These are phyloP conservation scores for Scomber japonicus DNA, from an alignment of 2,113 vertebrate genomes.

Conservation along the genomic window DNA sequence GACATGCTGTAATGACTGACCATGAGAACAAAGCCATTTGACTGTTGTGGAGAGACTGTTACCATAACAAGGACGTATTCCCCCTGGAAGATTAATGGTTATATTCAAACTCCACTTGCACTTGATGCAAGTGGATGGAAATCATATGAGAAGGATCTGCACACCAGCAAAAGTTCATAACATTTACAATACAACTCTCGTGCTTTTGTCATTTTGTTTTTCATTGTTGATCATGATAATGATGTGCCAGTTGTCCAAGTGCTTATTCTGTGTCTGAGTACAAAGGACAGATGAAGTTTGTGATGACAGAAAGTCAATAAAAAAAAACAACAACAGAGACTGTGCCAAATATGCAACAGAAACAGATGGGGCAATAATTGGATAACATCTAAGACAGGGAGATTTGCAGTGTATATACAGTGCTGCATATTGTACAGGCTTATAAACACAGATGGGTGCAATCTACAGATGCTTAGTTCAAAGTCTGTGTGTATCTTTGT, in stretches of 20 bases:
- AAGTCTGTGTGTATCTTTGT: slow-evolving; percentile 81
- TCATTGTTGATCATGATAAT: slow-evolving; percentile 68
- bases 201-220: slow-evolving; percentile 73
- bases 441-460: slow-evolving; percentile 74
- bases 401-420: slow-evolving; percentile 64
- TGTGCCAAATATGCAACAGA: slow-evolving; percentile 82
- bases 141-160: slow-evolving; percentile 63
- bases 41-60: slow-evolving; percentile 74
- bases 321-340: slow-evolving; percentile 71
- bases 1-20: slow-evolving; percentile 72
- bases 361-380: slow-evolving; percentile 82
- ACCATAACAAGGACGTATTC: slow-evolving; percentile 57
- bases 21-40: slow-evolving; percentile 72
- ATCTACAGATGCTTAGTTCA: slow-evolving; percentile 77
- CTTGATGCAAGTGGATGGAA: slow-evolving; percentile 50
- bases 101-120: slow-evolving; percentile 49
- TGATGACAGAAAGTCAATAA: slow-evolving; percentile 64
- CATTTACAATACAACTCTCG: slow-evolving; percentile 65
- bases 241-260: slow-evolving; percentile 76
- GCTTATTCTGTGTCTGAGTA: slow-evolving; percentile 69
- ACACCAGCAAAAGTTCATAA: slow-evolving; percentile 81
- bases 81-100: slow-evolving; percentile 57
- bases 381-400: slow-evolving; percentile 66
- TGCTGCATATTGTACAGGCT: slow-evolving; percentile 80
- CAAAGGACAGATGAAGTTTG: slow-evolving; percentile 68